These are phyloP conservation scores for Tricholauxania praeusta DNA, from an alignment of 2,888 invertebrate genomes.

Conservation along the genomic window DNA sequence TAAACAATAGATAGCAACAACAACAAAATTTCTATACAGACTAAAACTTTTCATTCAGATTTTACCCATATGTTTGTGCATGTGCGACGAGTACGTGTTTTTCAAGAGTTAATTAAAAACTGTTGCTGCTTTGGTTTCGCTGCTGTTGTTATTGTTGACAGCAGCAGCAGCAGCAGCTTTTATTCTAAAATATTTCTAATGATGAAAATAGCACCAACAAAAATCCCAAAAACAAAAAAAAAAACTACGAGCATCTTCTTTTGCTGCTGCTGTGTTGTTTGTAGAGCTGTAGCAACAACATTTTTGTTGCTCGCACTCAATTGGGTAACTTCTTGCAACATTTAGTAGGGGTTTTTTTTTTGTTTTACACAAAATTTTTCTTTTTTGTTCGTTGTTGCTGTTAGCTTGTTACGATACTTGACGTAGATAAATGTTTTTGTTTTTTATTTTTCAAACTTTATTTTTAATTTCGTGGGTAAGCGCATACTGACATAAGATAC, in stretches of 20 bases:
- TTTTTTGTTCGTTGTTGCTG: too few relatives aligned
- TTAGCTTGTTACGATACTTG: conserved; percentile 13
- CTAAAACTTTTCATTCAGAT: background rate
- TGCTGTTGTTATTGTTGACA: too few relatives aligned
- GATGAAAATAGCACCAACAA: too few relatives aligned
- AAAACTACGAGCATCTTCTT: too few relatives aligned
- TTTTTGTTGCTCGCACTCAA: conserved; percentile 17
- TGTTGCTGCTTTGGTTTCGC: conserved; percentile 1
- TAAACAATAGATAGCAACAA: background rate
- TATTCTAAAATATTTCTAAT: too few relatives aligned
- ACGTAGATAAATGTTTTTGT: conserved; percentile 13
- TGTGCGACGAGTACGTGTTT: background rate
- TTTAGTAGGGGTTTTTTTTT: background rate
- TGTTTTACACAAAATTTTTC: background rate
- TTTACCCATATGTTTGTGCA: background rate
- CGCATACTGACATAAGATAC: conserved; percentile 2
- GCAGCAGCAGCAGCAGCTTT: too few relatives aligned
- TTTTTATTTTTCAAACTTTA: background rate
- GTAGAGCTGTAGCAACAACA: background rate
- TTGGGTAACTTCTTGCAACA: conserved; percentile 17
- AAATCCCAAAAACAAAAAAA: too few relatives aligned
- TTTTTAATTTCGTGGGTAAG: background rate
- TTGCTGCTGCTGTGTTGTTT: too few relatives aligned
- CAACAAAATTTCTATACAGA: conserved; percentile 2
- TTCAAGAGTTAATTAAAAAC: conserved; percentile 10